Evolutionary conservation across 2,113 vertebrate species (phyloP).

Genomic region (Tragelaphus imberbis): DNA sequence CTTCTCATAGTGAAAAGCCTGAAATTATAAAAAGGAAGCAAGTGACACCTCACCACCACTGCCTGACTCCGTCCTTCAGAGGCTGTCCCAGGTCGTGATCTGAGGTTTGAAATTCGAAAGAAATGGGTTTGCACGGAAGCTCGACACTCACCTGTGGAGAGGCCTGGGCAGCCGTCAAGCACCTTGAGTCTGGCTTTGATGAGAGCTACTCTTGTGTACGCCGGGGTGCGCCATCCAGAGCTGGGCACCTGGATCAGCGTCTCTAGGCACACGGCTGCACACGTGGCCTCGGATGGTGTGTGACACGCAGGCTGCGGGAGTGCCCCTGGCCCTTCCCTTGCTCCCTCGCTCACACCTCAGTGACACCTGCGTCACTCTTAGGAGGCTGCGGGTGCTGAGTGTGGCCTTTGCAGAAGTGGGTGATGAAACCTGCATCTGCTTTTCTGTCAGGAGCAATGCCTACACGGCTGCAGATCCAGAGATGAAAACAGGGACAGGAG

Average conservation of each 20-base stretch:
- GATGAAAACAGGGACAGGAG: background rate
- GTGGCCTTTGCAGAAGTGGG: background rate
- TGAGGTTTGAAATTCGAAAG: background rate
- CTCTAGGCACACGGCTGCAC: background rate
- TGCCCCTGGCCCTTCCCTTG: accelerated
- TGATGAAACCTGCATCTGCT: background rate
- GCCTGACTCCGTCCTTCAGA: background rate
- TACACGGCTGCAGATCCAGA: background rate
- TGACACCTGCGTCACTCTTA: background rate
- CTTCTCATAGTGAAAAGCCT: background rate
- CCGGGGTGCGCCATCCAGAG: background rate
- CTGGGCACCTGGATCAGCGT: accelerated
- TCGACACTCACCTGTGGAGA: accelerated
- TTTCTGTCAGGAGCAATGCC: too few species aligned
- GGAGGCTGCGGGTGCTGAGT: background rate
- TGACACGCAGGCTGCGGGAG: background rate
- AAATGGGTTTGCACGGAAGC: background rate
- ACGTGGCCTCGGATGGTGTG: accelerated
- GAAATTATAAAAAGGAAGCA: background rate
- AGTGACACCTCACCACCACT: accelerated
- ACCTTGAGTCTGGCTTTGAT: background rate
- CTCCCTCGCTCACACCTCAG: background rate
- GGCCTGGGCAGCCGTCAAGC: too few species aligned
- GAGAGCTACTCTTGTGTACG: accelerated
- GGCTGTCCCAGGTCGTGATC: too few species aligned